Evolutionary conservation across 2,888 invertebrate species (phyloP), one percentile per base, ranked within the genome.

Genomic region (Tholera decimalis): DNA sequence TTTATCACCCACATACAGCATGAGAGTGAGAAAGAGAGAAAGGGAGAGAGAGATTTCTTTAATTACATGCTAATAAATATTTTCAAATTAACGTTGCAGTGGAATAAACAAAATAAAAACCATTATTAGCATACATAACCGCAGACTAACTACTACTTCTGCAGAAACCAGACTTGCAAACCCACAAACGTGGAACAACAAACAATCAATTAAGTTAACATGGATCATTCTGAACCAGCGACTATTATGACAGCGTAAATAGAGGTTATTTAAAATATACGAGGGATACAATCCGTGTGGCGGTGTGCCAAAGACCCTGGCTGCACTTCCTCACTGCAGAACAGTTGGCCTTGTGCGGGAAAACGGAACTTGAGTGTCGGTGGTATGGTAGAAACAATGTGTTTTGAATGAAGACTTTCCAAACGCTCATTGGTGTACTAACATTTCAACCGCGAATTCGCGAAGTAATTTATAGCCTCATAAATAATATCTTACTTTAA

Each of bases 221-320:
- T 57, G 43, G 62, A 49, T 62, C 22, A 62, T 62, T 41, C 13
- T n/a, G 26, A 39, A 55, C 28, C 37, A 33, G 28, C 1, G 33
- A 33, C 28, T 37, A 43, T 39, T 11, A 68, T 39, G 46, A 41
- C 39, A 7, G 41, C 24, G 58, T 76, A 63, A 76, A 73, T 57
- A 58, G 33, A 28, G 49, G 26, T 57, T 70, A 71, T 63, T 50
- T 50, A 41, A 55, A 57, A 63, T 37, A 15, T 55, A 54, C 44
- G 22, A 64, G 54, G 54, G 44, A 54, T 26, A 30, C 15, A 2
- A 63, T 28, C 60, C 67, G 18, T 73, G 54, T 76, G 74, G 74
- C 78, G 22, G 6, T 15, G 37, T 69, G 69, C 74, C 76, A 79
- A 59, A 11, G 44, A 58, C 74, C 60, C 68, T 68, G 68, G 26